Base-by-base conservation (phyloP, 2,888 invertebrate species). In the Patella caerulea region DNA sequence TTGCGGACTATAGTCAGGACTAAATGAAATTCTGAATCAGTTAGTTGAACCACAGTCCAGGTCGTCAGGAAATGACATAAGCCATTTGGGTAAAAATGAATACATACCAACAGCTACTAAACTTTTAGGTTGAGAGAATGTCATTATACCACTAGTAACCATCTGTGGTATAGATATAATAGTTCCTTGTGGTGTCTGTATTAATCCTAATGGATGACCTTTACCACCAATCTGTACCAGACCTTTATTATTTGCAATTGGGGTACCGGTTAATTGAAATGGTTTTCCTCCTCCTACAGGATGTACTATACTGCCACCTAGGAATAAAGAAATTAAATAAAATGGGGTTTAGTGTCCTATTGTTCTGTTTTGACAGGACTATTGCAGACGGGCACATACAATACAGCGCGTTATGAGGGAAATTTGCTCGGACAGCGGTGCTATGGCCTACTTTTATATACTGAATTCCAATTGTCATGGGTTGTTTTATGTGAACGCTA, bases 281-380 rank as follows among this genome's bases (percentile, higher is more conserved):
- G 89, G 89, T 75, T 90, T 89, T 9, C 89, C 90, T 56, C 88
- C 88, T 53, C 83, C 75, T 34, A 87, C 82, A n/a, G 86, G 87
- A 52, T 88, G 88, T 0, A 88, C 83, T 34, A 88, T 81, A 76
- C 86, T 88, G 65, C 86, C 86, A 75, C 87, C 88, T 88, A 77
- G 0, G 79, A 71, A 24, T 72, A 45, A 74, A 45, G 45, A 45
- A 45, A 45, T 45, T 7, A 45, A 0, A 45, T 45, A 7, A 45
- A 9, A 45, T 45, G 45, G 45, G 45, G 45, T 45, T 45, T 45
- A 45, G 9, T 1, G 45, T 45, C 45, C 45, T 9, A 9, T 9
- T 45, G 9, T 45, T 45, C 45, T 45, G 45, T 5, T 45, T 9
- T 9, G 45, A 45, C 45, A 9, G 7, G 45, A 4, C 45, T 45